phyloP scores from a whole-genome alignment of 2,888 invertebrate genomes.

The Laspeyria flexula region DNA sequence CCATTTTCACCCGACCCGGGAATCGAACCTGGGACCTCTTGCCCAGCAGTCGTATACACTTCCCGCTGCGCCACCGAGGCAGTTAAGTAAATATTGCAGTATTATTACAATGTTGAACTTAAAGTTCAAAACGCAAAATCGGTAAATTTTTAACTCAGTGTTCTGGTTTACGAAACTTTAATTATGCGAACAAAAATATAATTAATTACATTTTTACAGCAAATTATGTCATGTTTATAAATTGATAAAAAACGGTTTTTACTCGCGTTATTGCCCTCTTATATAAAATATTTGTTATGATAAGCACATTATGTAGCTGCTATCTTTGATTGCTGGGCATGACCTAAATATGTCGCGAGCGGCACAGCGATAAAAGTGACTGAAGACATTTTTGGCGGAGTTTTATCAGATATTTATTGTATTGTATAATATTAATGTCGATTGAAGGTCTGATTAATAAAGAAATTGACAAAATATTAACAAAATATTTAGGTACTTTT shows the following conservation, averaged over 20 bases:
- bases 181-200: too few relatives aligned
- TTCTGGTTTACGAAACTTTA: too few relatives aligned
- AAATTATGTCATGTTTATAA: not conserved
- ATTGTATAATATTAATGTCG: conserved; percentile 4
- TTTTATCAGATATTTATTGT: conserved; percentile 9
- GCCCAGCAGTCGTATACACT: too few relatives aligned
- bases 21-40: too few relatives aligned
- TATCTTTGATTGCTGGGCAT: not conserved
- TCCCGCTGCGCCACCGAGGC: too few relatives aligned
- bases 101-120: too few relatives aligned
- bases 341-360: conserved; percentile 6
- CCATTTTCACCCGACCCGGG: too few relatives aligned
- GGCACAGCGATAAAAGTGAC: not conserved
- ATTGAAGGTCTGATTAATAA: not conserved
- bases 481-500: too few relatives aligned
- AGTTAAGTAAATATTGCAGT: too few relatives aligned
- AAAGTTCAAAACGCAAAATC: too few relatives aligned
- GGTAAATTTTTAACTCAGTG: too few relatives aligned
- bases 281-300: conserved; percentile 2
- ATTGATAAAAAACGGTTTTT: conserved; percentile 17
- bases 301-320: not conserved
- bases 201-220: not conserved
- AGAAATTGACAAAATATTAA: not conserved
- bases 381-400: conserved; percentile 1
- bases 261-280: not conserved